phyloP scores from a whole-genome alignment of 1,140 invertebrate species.

The Octopus bimaculoides region DNA sequence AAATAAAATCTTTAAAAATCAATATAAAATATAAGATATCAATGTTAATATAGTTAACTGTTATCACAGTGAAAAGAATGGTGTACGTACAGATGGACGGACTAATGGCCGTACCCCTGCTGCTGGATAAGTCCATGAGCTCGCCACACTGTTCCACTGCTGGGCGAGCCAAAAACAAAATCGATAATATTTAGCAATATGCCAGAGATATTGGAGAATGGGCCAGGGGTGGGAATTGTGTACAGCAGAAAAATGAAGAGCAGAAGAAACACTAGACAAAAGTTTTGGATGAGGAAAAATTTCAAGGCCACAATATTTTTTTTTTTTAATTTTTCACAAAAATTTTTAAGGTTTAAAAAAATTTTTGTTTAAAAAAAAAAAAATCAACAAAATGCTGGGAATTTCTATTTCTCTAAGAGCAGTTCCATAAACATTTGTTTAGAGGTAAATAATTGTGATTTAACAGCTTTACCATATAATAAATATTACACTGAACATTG shows the following conservation, averaged over 20 bases:
- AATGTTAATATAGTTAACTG: slow-evolving; percentile 5
- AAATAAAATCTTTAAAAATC: neutral
- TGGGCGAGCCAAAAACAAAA: slow-evolving; percentile 9
- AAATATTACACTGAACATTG: too few species aligned
- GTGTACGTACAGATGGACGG: slow-evolving; percentile 10
- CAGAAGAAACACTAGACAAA: neutral
- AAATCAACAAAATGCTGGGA: too few species aligned
- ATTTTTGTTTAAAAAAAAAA: too few species aligned
- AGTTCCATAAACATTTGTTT: too few species aligned
- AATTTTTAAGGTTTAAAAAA: too few species aligned
- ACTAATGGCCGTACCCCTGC: neutral
- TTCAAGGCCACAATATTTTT: too few species aligned
- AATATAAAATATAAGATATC: neutral
- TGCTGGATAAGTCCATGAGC: slow-evolving; percentile 7
- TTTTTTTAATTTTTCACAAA: too few species aligned
- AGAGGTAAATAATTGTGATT: too few species aligned
- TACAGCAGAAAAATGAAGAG: slow-evolving; percentile 7
- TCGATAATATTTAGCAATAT: slow-evolving; percentile 6
- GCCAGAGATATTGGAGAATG: neutral
- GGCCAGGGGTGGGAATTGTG: neutral
- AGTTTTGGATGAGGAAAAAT: too few species aligned
- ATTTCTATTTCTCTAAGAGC: too few species aligned
- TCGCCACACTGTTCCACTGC: slow-evolving; percentile 7
- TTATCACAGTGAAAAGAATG: slow-evolving; percentile 7
- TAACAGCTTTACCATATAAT: too few species aligned